Evolutionary conservation across 2,888 invertebrate species (phyloP).

Genomic region (Athalia cordata): DNA sequence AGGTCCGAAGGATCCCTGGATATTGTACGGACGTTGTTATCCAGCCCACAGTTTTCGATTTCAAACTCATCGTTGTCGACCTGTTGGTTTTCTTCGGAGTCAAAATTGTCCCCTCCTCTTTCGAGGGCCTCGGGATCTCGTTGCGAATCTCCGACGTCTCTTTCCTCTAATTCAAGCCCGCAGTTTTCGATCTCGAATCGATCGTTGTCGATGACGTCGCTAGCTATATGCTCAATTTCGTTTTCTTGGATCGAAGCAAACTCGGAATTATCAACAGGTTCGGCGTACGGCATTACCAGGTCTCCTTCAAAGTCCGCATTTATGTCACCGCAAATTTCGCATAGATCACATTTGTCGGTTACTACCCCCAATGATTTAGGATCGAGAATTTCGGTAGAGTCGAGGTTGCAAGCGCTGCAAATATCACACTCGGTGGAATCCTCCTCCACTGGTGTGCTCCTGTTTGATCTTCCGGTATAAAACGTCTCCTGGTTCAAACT

Average conservation of each 20-base stretch:
- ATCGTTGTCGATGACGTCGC: not conserved
- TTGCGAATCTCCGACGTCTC: constrained; percentile 1
- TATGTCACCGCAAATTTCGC: constrained; percentile 69
- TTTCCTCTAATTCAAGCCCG: constrained; percentile 14
- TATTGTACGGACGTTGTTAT: constrained; percentile 10
- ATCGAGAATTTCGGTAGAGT: constrained; percentile 57
- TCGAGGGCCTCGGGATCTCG: not conserved
- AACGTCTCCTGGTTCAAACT: constrained; percentile 59
- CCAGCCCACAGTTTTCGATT: constrained; percentile 65
- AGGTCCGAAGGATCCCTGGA: constrained; percentile 11
- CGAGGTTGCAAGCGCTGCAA: constrained; percentile 67
- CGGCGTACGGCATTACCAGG: constrained; percentile 36
- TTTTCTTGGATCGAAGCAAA: constrained; percentile 1
- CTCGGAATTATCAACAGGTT: constrained; percentile 52
- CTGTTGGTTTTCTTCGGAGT: not conserved
- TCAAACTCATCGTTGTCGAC: constrained; percentile 58
- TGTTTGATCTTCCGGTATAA: constrained; percentile 64
- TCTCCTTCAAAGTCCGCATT: constrained; percentile 33
- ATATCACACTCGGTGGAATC: constrained; percentile 71
- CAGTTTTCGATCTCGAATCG: constrained; percentile 44
- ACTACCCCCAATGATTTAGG: constrained; percentile 26
- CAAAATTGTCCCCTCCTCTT: constrained; percentile 10
- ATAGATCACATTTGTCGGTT: constrained; percentile 61
- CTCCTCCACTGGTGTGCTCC: constrained; percentile 67
- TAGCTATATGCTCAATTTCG: not conserved